Conservation (phyloP, 2,113 vertebrate genomes). For the Brevimyrus niger region DNA sequence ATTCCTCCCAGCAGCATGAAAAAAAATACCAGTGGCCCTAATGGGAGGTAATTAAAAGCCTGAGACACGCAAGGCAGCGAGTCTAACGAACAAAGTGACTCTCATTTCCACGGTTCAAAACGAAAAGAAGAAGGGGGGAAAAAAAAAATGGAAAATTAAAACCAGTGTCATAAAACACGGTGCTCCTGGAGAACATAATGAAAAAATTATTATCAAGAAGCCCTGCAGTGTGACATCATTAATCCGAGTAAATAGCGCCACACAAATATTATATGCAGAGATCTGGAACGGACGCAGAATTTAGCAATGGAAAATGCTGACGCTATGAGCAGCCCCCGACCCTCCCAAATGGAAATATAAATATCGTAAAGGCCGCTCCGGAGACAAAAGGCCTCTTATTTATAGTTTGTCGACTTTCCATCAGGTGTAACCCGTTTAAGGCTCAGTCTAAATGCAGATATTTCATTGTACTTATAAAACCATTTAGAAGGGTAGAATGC, state of each 20-base stretch:
- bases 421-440: slow-evolving; percentile 11
- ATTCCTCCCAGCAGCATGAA: slow-evolving; percentile 15
- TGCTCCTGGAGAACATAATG: not conserved
- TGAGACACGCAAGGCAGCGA: not conserved
- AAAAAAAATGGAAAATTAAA: not conserved
- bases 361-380: not conserved
- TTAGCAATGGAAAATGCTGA: not conserved
- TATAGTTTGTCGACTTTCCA: slow-evolving; percentile 8
- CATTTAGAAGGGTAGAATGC: slow-evolving; percentile 6
- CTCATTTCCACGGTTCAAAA: not conserved
- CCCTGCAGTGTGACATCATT: not conserved
- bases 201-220: not conserved
- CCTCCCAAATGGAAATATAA: not conserved
- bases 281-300: not conserved
- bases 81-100: not conserved
- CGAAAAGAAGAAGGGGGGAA: not conserved
- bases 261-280: not conserved
- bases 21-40: slow-evolving; percentile 15
- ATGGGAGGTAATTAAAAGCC: slow-evolving; percentile 19
- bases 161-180: not conserved
- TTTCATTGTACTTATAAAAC: slow-evolving; percentile 25
- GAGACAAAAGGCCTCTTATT: slow-evolving; percentile 13
- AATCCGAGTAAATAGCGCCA: not conserved
- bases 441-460: slow-evolving; percentile 21
- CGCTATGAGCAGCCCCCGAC: not conserved